These are phyloP conservation scores for Heliconius congener DNA, from an alignment of 1,140 invertebrate species.

Conservation along the genomic window DNA sequence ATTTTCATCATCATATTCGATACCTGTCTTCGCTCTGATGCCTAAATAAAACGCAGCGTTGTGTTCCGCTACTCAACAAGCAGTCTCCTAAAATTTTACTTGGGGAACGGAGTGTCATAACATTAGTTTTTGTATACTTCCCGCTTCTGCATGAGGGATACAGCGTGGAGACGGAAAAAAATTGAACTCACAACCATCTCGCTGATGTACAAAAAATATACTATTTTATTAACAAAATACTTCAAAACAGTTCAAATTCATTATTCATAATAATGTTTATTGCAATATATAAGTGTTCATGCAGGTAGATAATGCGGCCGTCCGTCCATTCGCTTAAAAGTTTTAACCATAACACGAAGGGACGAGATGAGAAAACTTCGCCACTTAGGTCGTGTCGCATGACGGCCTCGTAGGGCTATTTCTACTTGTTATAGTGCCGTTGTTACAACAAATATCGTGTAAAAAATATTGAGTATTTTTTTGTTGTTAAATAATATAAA, in stretches of 20 bases:
- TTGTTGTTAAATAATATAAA: not conserved
- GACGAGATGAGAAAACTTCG: constrained; percentile 15
- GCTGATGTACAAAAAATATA: no score
- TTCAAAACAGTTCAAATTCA: not conserved
- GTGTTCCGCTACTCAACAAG: no score
- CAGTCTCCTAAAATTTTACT: no score
- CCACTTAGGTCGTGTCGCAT: constrained; percentile 2
- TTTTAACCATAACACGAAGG: constrained; percentile 10
- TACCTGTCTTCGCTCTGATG: no score
- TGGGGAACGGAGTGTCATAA: no score
- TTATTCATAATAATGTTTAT: constrained; percentile 5
- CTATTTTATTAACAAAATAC: no score
- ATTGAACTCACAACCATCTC: no score
- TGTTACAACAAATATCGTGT: not conserved
- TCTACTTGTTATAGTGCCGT: not conserved
- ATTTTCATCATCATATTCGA: no score
- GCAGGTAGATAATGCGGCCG: not conserved
- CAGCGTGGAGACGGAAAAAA: no score
- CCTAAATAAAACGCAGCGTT: no score
- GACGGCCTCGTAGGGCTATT: not conserved
- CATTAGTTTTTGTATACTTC: no score
- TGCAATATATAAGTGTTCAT: constrained; percentile 6
- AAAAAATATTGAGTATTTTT: not conserved
- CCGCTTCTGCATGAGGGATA: no score
- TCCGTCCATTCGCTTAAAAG: constrained; percentile 10